Evolutionary conservation across 2,113 vertebrate species (phyloP).

Genomic region (Corvus cornix): DNA sequence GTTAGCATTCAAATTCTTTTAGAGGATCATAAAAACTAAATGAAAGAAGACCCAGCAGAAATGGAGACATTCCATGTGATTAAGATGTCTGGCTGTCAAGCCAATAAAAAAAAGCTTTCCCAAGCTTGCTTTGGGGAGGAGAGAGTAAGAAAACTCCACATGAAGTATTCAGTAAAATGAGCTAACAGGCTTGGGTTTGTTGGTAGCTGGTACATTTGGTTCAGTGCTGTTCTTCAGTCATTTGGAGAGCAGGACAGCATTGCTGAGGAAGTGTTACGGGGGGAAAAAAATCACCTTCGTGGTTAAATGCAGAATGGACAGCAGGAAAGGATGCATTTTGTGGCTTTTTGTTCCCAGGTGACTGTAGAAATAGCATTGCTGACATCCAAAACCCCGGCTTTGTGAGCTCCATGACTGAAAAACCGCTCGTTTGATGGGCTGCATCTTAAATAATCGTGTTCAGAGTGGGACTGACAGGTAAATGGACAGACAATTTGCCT

Average conservation of each 20-base stretch:
- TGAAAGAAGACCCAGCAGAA: neutral
- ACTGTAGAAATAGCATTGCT: neutral
- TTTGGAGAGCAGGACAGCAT: neutral
- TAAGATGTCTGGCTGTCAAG: neutral
- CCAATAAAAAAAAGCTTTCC: neutral
- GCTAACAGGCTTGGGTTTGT: neutral
- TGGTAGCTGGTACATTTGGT: neutral
- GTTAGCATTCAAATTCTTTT: neutral
- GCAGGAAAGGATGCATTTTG: neutral
- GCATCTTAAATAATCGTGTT: neutral
- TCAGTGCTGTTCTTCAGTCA: neutral
- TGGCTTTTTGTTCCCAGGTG: neutral
- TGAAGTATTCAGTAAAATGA: neutral
- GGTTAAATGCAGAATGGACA: neutral
- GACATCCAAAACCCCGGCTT: neutral
- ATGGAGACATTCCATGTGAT: neutral
- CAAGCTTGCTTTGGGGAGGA: neutral
- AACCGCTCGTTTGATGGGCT: neutral
- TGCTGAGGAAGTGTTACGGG: neutral
- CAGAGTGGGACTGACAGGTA: neutral
- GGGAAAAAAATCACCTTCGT: fast-evolving
- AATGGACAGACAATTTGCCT: neutral
- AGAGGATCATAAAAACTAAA: slow-evolving; percentile 18
- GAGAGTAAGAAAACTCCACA: neutral
- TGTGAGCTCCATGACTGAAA: neutral